Base-by-base conservation (phyloP, 1,140 invertebrate genomes). In the Sycophaga agraensis region DNA sequence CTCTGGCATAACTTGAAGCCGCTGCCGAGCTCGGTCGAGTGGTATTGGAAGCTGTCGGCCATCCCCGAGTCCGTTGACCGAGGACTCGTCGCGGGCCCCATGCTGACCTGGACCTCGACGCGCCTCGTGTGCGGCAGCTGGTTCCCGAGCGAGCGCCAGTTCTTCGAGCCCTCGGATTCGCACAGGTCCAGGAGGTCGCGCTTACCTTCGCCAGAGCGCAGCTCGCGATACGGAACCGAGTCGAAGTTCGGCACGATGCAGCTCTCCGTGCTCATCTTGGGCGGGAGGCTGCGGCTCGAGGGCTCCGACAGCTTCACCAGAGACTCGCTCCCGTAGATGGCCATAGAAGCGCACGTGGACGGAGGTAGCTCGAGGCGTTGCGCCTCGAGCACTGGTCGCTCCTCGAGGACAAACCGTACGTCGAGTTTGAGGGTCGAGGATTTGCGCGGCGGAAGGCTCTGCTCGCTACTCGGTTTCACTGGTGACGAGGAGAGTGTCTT, bases 61-160 rank as follows among this genome's bases (percentile, higher is more conserved):
- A 93, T 89, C 17, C 91, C 91, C 1, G 89, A 91, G 73, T 93
- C 91, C 6, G 89, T 91, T 4, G 91, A 93, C 24, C 77, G 74
- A 21, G 78, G 57, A 61, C 83, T 84, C 48, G 67, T 56, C 7
- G 65, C 16, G 31, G 45, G 28, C 24, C 17, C 16, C 11, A 19
- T 21, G 48, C 7, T 21, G 17, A 0, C 4, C 21, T 17, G 11
- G 4, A 9, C 17, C 2, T 37, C 28, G 28, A 31, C 4, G 14
- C n/a, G 24, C 1, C 49, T 40, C 50, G 8, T 31, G 4, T 28
- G 62, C 26, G 16, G 42, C n/a, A 17, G 62, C 21, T 17, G 63
- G 37, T 68, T 64, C 9, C 46, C 56, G 12, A 63, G 51, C 11
- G 65, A 68, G 1, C 56, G 51, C 68, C 70, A 69, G 35, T 66